These are phyloP conservation scores for Sinella curviseta DNA, from an alignment of 1,140 invertebrate species.

Conservation along the genomic window DNA sequence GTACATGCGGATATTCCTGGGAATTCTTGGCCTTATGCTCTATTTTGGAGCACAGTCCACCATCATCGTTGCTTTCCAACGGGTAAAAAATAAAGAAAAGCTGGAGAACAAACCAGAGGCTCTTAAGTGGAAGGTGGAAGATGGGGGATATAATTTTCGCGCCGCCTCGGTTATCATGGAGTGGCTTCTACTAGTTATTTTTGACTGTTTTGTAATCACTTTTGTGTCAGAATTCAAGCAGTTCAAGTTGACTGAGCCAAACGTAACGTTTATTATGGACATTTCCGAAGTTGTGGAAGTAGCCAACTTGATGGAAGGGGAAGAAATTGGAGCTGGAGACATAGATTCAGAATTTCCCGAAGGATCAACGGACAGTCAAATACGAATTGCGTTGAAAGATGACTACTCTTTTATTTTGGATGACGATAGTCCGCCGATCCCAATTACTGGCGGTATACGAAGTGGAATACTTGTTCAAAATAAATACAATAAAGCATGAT, in stretches of 20 bases:
- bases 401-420: too few species aligned
- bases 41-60: not conserved
- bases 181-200: not conserved
- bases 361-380: too few species aligned
- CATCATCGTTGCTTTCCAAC: not conserved
- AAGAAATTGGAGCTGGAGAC: too few species aligned
- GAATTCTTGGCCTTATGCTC: not conserved
- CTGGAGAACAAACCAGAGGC: not conserved
- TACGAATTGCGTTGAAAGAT: too few species aligned
- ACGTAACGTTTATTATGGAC: not conserved
- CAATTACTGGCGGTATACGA: too few species aligned
- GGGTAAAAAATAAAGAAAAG: not conserved
- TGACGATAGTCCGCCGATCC: too few species aligned
- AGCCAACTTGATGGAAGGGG: not conserved
- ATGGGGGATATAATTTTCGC: not conserved
- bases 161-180: slow-evolving; percentile 9
- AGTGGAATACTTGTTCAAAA: too few species aligned
- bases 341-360: too few species aligned
- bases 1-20: not conserved
- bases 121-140: not conserved
- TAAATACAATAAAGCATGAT: too few species aligned
- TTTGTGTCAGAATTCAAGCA: slow-evolving; percentile 12
- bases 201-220: not conserved
- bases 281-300: too few species aligned
- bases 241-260: not conserved